Evolutionary conservation across 2,888 invertebrate genomes (phyloP), one percentile per base, ranked within the genome.

Genomic region (Latrodectus elegans): DNA sequence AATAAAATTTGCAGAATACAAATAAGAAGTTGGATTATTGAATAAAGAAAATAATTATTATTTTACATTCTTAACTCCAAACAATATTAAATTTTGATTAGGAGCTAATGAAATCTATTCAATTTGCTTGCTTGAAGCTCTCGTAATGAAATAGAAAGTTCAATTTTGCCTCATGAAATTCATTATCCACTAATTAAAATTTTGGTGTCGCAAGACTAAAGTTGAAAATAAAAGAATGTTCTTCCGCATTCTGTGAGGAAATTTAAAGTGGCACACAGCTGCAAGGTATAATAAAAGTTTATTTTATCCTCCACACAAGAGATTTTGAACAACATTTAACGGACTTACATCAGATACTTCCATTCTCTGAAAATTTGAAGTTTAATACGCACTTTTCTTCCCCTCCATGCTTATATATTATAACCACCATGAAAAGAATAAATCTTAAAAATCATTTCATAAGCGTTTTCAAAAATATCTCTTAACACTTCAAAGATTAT

Each of bases 401-500:
- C 11, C 60, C 12, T 8, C 38, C 38, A 60, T 10, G 60, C 10
- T 60, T 38, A 6, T 38, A 38, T 38, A 60, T 60, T 60, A 60
- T 60, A 60, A 60, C 60, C 60, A 11, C n/a, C n/a, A 60, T 12
- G n/a, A 60, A 60, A 60, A n/a, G 60, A 9, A 55, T 22, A 55
- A 14, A 49, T 78, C 78, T 78, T 53, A 70, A 78, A 78, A 78
- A 78, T 78, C 68, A 68, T 17, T 12, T 49, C 51, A 51, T 49
- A 65, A 68, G 70, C 26, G 55, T 78, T 78, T 15, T 53, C 14
- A 38, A 55, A 77, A 77, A 77, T 77, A 77, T 67, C 65, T 68
- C 53, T 65, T 77, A 67, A 78, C 26, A 68, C 53, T 70, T 78
- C 38, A 55, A 70, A 78, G 68, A 68, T 70, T 78, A 68, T 68